Conservation (phyloP, 1,140 invertebrate genomes). For the Brachionus koreanus region DNA sequence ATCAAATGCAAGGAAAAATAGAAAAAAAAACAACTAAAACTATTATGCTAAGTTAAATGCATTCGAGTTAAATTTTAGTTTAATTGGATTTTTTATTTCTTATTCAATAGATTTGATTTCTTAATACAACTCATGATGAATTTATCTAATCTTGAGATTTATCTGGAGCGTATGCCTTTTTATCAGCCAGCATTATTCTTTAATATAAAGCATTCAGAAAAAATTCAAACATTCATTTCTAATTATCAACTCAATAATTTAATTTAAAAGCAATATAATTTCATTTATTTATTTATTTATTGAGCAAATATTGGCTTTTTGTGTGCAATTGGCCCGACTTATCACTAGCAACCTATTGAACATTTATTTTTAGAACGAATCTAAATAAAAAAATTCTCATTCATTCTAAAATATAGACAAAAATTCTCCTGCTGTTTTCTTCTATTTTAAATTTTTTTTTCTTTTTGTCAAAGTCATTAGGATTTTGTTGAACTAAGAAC, state of each 20-base stretch:
- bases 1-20: not conserved
- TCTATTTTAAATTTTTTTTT: too few species aligned
- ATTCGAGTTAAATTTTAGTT: not conserved
- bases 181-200: not conserved
- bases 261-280: constrained; percentile 5
- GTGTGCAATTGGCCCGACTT: not conserved
- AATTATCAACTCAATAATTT: constrained; percentile 5
- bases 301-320: not conserved
- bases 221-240: not conserved
- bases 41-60: constrained; percentile 3
- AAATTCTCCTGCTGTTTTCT: not conserved
- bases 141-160: not conserved
- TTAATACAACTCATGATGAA: not conserved
- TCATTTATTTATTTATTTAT: not conserved
- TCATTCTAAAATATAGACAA: not conserved
- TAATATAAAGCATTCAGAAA: not conserved
- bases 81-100: constrained; percentile 1
- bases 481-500: not conserved
- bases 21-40: not conserved
- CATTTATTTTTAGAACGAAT: not conserved
- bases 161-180: not conserved
- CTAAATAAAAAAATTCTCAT: not conserved
- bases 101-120: constrained; percentile 4
- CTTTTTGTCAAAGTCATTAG: not conserved
- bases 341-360: not conserved